phyloP scores from a whole-genome alignment of 2,797 vertebrate species.

The Moxostoma hubbsi region DNA sequence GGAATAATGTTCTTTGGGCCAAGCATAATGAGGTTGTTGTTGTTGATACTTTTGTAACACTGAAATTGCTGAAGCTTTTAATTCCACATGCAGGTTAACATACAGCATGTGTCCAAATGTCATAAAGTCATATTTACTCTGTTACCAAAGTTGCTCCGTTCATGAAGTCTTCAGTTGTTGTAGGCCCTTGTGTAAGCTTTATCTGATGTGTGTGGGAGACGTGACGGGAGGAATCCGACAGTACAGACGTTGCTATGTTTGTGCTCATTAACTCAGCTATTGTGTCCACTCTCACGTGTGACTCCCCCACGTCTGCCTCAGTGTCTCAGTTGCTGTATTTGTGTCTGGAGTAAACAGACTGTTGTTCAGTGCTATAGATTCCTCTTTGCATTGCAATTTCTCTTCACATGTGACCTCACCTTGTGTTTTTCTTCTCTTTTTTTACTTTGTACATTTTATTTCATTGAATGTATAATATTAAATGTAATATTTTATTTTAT shows the following conservation, averaged over 20 bases:
- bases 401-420: neutral
- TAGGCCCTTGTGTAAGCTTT: slow-evolving; percentile 50
- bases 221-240: slow-evolving; percentile 77
- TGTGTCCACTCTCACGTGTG: slow-evolving; percentile 70
- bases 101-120: no score
- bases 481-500: no score
- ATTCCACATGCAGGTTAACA: no score
- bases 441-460: neutral
- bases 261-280: slow-evolving; percentile 74
- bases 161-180: slow-evolving; percentile 13
- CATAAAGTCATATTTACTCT: slow-evolving; percentile 6
- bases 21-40: neutral
- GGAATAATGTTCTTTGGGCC: neutral
- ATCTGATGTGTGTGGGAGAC: slow-evolving; percentile 76
- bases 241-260: slow-evolving; percentile 77
- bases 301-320: slow-evolving; percentile 64
- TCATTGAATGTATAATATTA: neutral
- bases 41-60: no score
- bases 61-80: no score
- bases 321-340: slow-evolving; percentile 67
- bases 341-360: slow-evolving; percentile 59
- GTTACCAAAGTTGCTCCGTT: slow-evolving; percentile 32
- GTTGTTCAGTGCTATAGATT: slow-evolving; percentile 26
- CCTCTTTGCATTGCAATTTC: neutral
- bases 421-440: neutral